Evolutionary conservation across 2,888 invertebrate species (phyloP).

Genomic region (Venusia cambrica): DNA sequence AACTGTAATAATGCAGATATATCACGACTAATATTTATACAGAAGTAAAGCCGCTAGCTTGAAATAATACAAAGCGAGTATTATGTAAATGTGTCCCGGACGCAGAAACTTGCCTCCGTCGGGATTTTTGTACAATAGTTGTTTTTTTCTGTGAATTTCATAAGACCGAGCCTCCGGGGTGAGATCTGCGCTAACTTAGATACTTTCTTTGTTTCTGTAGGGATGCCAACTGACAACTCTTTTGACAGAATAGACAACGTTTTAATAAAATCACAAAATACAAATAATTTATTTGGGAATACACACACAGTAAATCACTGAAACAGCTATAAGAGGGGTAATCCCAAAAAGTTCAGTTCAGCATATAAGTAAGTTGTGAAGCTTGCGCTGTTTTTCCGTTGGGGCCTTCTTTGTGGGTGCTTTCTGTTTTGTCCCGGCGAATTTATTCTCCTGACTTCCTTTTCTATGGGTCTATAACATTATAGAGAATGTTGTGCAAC

Average conservation of each 20-base stretch:
- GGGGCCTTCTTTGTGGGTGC: too few relatives aligned
- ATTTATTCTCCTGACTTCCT: too few relatives aligned
- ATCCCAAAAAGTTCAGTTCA: too few relatives aligned
- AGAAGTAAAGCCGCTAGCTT: conserved; percentile 16
- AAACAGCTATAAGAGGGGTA: too few relatives aligned
- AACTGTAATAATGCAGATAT: conserved; percentile 9
- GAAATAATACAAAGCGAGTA: conserved; percentile 51
- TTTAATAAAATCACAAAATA: too few relatives aligned
- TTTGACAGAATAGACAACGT: not conserved
- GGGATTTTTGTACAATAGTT: conserved; percentile 14
- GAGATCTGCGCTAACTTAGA: conserved; percentile 24
- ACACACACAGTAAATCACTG: too few relatives aligned
- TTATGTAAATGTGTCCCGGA: conserved; percentile 52
- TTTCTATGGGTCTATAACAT: too few relatives aligned
- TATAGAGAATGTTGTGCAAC: too few relatives aligned
- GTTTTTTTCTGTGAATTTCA: conserved; percentile 36
- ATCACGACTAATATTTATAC: conserved; percentile 19
- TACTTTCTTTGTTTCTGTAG: conserved; percentile 16
- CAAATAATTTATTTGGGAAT: too few relatives aligned
- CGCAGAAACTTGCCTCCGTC: conserved; percentile 32
- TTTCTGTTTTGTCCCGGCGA: too few relatives aligned
- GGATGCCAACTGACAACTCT: conserved; percentile 9
- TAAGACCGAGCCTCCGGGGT: conserved; percentile 31
- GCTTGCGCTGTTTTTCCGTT: too few relatives aligned
- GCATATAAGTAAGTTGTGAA: too few relatives aligned